Conservation (phyloP, 2,888 invertebrate genomes). For the Steinernema carpocapsae region DNA sequence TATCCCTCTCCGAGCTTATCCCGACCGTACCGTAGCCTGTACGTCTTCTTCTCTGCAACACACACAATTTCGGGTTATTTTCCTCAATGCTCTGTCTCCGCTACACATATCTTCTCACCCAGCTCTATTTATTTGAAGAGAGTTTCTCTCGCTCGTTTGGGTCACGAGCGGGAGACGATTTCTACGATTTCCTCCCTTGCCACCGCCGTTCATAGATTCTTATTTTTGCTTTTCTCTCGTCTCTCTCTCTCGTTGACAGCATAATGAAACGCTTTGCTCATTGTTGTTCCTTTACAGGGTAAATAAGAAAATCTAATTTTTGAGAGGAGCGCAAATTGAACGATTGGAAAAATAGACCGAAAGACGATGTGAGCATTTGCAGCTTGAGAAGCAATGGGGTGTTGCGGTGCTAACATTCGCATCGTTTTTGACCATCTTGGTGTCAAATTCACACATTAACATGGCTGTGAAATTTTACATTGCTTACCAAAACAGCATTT, state of each 20-base stretch:
- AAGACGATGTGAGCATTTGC: too few species aligned
- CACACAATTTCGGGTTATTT: constrained; percentile 31
- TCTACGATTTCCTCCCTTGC: neutral
- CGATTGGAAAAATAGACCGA: neutral
- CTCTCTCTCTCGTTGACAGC: constrained; percentile 5
- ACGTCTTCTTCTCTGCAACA: neutral
- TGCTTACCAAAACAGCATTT: too few species aligned
- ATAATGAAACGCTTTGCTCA: constrained; percentile 29
- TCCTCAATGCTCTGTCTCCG: constrained; percentile 9
- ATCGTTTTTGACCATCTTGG: too few species aligned
- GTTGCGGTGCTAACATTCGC: too few species aligned
- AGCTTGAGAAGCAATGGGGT: too few species aligned
- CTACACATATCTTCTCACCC: constrained; percentile 7
- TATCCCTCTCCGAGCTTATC: constrained; percentile 20
- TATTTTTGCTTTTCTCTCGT: neutral
- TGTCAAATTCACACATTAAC: too few species aligned
- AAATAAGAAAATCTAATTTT: too few species aligned
- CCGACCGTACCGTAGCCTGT: constrained; percentile 10
- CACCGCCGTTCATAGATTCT: neutral
- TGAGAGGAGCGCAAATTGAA: too few species aligned
- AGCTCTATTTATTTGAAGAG: constrained; percentile 25
- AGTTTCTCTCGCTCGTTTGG: constrained; percentile 14
- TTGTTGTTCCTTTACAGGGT: neutral
- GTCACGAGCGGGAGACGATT: constrained; percentile 13
- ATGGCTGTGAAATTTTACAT: too few species aligned